These are phyloP conservation scores for Rhopalosiphum nymphaeae DNA, from an alignment of 2,888 invertebrate species.

Conservation along the genomic window DNA sequence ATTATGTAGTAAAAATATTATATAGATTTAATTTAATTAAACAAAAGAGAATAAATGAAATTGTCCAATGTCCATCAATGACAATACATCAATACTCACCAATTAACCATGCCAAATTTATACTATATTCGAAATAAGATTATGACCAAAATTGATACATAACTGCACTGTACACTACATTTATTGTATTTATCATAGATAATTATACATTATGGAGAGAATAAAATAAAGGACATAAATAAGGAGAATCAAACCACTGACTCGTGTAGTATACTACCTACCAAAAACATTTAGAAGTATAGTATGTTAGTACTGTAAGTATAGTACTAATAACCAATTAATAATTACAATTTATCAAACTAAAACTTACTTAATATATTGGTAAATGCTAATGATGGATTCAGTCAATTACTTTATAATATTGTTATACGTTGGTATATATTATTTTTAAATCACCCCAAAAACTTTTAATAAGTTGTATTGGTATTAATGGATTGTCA, in stretches of 20 bases:
- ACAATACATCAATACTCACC: conserved; percentile 35
- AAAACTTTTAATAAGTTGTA: too few species aligned
- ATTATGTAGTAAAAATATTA: not conserved
- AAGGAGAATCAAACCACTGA: not conserved
- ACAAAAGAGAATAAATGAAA: not conserved
- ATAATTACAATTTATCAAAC: too few species aligned
- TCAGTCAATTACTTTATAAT: too few species aligned
- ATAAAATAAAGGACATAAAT: not conserved
- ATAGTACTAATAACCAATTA: too few species aligned
- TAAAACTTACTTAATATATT: too few species aligned
- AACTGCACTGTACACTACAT: not conserved
- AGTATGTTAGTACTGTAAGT: too few species aligned
- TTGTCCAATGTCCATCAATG: not conserved
- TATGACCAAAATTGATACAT: conserved; percentile 8
- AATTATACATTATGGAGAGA: not conserved
- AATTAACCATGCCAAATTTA: conserved; percentile 12
- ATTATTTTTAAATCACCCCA: too few species aligned
- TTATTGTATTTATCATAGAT: not conserved
- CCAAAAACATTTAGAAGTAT: too few species aligned
- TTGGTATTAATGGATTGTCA: too few species aligned
- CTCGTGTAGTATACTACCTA: not conserved
- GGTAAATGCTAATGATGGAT: too few species aligned
- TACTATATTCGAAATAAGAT: not conserved
- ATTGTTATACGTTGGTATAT: too few species aligned
- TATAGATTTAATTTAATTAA: not conserved